Percentiles rank a stretch among this genome's conserved stretches.
These are phyloP conservation scores for Carlito syrichta DNA, from an alignment of 2,113 vertebrate genomes.

Conservation along the genomic window DNA sequence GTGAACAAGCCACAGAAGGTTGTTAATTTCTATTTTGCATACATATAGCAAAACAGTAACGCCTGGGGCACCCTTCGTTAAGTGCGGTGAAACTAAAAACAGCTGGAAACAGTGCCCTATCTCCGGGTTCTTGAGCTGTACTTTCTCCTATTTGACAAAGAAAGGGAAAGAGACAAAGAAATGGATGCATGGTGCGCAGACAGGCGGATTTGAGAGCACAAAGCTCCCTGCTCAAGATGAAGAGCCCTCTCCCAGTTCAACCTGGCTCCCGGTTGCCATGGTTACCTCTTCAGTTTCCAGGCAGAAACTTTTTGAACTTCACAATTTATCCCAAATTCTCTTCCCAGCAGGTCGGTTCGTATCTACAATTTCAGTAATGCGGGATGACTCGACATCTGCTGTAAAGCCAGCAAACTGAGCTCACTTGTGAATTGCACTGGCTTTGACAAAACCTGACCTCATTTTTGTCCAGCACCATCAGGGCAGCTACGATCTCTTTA, in stretches of 20 bases:
- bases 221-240: constrained; percentile 34
- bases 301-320: constrained; percentile 72
- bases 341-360: constrained; percentile 45
- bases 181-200: neutral
- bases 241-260: constrained; percentile 30
- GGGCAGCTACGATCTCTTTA: neutral
- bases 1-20: neutral
- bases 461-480: neutral
- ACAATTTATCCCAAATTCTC: constrained; percentile 50
- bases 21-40: neutral
- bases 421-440: neutral
- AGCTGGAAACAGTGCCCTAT: neutral
- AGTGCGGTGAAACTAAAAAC: neutral
- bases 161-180: constrained; percentile 29
- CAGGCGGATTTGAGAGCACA: neutral
- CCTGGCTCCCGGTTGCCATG: constrained; percentile 53
- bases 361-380: constrained; percentile 16
- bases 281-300: constrained; percentile 59
- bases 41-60: neutral
- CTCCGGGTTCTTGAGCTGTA: neutral
- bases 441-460: constrained; percentile 37
- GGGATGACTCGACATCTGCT: neutral
- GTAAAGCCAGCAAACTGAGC: neutral
- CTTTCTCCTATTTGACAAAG: neutral
- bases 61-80: neutral